Conservation (phyloP, 2,113 vertebrate genomes). For the Pao palembangensis region DNA sequence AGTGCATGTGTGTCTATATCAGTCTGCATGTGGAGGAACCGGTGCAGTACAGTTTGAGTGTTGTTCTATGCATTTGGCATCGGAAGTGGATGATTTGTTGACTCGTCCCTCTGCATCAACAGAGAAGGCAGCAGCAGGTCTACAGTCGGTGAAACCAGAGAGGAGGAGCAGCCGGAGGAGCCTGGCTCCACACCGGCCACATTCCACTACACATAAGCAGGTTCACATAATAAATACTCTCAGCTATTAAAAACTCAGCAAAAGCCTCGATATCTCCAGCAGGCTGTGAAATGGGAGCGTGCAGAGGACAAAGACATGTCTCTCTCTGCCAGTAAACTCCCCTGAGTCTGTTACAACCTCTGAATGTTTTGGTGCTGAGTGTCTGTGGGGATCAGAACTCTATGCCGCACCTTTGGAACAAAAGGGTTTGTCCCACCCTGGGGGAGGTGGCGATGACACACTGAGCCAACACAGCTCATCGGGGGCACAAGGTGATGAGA, state of each 20-base stretch:
- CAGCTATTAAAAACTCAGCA: not conserved
- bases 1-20: conserved; percentile 30
- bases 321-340: not conserved
- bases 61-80: conserved; percentile 60
- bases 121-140: conserved; percentile 46
- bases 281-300: not conserved
- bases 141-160: conserved; percentile 20
- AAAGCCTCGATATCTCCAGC: not conserved
- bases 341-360: conserved; percentile 4
- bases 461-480: conserved; percentile 36
- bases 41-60: conserved; percentile 57
- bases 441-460: conserved; percentile 33
- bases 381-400: conserved; percentile 26
- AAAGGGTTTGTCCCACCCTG: conserved; percentile 5
- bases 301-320: conserved; percentile 9
- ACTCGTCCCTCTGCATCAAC: conserved; percentile 68
- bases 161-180: conserved; percentile 13
- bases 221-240: not conserved
- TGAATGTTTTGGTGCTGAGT: conserved; percentile 34
- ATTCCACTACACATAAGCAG: conserved; percentile 15
- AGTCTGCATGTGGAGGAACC: conserved; percentile 40
- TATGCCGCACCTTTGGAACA: conserved; percentile 40
- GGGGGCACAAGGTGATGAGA: conserved; percentile 27
- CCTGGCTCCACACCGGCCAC: conserved; percentile 11
- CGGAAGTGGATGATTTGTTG: conserved; percentile 68